Base-by-base conservation (phyloP, 2,113 vertebrate species). In the Phrynosoma platyrhinos region DNA sequence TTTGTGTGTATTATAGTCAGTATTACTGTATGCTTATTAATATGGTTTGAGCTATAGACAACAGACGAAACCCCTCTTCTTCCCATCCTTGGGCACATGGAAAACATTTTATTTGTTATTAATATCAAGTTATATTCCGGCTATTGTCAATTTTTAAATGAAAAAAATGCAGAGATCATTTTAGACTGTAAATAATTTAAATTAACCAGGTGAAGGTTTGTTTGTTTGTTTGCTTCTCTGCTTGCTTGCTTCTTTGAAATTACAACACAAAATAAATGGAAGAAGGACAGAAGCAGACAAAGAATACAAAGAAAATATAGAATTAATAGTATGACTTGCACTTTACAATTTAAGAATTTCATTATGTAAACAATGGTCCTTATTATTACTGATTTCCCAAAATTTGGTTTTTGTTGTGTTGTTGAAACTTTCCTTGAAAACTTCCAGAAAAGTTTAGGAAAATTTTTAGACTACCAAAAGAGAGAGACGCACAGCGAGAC, bases 21-120 rank as follows among this genome's bases (percentile, higher is more conserved):
- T 86, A 52, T 13, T 72, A 10, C 42, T 85, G 83, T 89, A 92
- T 79, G 88, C 86, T 32, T 90, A 2, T 92, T 92, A 92, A 77
- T 86, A 12, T 89, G 52, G 90, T 85, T 79, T 86, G 87, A 95
- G 82, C 89, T 64, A 71, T 92, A 83, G 66, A 79, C 78, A 85
- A 27, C 88, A 85, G 71, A 36, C 55, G 32, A 23, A 30, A 25
- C 2, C 4, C 36, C 55, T 68, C 7, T 82, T 72, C 47, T 7
- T 47, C 47, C 47, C 47, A 47, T 25, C 55, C 30, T n/a, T 10
- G 0, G 79, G 71, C 84, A 30, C 72, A 86, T 88, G 90, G 75
- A 90, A 87, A 74, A 78, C 1, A 87, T 94, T 87, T 4, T 9
- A 82, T 88, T 89, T 32, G 36, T 81, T 79, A 27, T 84, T 91